Evolutionary conservation across 2,888 invertebrate genomes (phyloP).

Genomic region (Amblyjoppa fuscipennis): DNA sequence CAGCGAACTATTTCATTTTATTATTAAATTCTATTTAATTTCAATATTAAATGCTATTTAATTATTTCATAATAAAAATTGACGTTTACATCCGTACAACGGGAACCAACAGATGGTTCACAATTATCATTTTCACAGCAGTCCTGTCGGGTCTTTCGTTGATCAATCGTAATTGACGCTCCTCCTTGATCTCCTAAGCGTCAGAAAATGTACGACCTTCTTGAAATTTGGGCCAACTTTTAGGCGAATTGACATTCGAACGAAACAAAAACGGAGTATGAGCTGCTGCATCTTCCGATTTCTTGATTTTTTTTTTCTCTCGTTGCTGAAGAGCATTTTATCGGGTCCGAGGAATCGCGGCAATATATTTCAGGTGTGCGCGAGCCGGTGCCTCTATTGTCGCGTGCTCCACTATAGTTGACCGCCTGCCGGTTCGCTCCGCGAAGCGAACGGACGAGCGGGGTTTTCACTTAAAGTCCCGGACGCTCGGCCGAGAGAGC

Average conservation of each 20-base stretch:
- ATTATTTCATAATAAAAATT: too few relatives aligned
- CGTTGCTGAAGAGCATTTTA: constrained; percentile 15
- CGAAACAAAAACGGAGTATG: background rate
- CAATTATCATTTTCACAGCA: too few relatives aligned
- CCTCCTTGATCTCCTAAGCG: background rate
- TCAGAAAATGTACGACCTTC: too few relatives aligned
- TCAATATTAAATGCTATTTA: too few relatives aligned
- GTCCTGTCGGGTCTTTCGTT: background rate
- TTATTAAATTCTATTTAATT: too few relatives aligned
- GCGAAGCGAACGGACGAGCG: constrained; percentile 76
- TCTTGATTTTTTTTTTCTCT: background rate
- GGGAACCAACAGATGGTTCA: too few relatives aligned
- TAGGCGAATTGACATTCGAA: background rate
- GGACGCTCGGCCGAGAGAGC: constrained; percentile 69
- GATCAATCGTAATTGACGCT: background rate
- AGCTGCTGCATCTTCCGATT: background rate
- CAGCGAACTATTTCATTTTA: too few relatives aligned
- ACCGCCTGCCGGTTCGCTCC: constrained; percentile 75
- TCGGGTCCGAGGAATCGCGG: constrained; percentile 77
- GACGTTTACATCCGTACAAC: too few relatives aligned
- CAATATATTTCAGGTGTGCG: constrained; percentile 81
- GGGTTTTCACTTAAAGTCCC: constrained; percentile 79
- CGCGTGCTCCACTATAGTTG: constrained; percentile 15
- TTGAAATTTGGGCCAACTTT: background rate
- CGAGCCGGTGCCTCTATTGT: constrained; percentile 74